Conservation (phyloP, 2,113 vertebrate species). For the Dasyprocta punctata region DNA sequence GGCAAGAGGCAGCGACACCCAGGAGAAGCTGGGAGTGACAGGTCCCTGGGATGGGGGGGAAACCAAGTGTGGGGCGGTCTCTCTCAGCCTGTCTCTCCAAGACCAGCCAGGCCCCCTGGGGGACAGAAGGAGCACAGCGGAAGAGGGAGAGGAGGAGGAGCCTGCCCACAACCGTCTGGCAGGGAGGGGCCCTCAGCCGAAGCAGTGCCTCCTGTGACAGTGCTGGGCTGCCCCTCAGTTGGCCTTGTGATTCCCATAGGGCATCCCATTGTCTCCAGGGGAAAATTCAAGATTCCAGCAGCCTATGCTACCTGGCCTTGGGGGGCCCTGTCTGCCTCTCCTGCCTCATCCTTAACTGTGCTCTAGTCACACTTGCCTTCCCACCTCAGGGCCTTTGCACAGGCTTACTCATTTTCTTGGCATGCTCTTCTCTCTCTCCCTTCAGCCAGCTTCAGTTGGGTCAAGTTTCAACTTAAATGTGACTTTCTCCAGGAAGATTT, state of each 20-base stretch:
- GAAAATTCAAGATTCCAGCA: not conserved
- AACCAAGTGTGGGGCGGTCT: not conserved
- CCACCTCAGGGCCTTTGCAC: slow-evolving; percentile 13
- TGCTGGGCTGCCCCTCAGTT: not conserved
- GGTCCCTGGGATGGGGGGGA: slow-evolving; percentile 47
- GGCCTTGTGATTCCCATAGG: not conserved
- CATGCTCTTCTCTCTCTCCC: not conserved
- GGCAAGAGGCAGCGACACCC: slow-evolving; percentile 64
- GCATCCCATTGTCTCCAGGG: not conserved
- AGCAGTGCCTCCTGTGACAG: not conserved
- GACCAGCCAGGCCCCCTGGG: not conserved
- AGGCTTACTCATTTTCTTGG: not conserved
- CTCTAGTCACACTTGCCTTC: not conserved
- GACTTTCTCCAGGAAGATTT: slow-evolving; percentile 6
- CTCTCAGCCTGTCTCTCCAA: slow-evolving; percentile 33
- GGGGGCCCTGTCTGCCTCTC: not conserved
- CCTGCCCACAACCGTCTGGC: not conserved
- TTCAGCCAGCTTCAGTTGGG: not conserved
- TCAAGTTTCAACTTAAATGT: not conserved
- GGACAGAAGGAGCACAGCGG: not conserved
- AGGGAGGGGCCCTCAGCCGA: not conserved
- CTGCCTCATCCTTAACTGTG: not conserved
- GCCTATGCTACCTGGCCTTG: fast-evolving
- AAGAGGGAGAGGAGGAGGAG: not conserved
- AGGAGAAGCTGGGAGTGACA: slow-evolving; percentile 48